Evolutionary conservation across 2,797 vertebrate species (phyloP).

Genomic region (Sebastes taczanowskii): DNA sequence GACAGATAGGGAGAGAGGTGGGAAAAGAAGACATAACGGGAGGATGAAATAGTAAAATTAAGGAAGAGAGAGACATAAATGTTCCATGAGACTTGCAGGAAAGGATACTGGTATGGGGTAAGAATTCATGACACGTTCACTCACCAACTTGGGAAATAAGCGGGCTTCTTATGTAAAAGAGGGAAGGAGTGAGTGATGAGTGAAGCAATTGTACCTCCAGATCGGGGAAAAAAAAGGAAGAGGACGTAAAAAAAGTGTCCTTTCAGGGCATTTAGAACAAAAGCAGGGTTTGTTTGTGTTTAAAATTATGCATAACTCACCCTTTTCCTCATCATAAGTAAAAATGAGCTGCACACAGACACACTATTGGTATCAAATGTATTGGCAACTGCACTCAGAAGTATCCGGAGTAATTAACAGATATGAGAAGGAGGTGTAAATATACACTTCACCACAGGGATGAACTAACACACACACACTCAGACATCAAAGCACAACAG

Average conservation of each 20-base stretch:
- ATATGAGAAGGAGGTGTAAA: conserved; percentile 30
- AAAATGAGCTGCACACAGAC: conserved; percentile 14
- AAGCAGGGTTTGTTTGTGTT: conserved; percentile 32
- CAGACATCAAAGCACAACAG: conserved; percentile 57
- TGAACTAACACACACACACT: conserved; percentile 1
- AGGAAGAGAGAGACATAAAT: not conserved
- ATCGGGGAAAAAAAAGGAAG: not conserved
- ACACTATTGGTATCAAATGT: not conserved
- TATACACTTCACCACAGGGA: conserved; percentile 28
- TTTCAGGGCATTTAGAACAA: conserved; percentile 12
- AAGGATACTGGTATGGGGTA: not conserved
- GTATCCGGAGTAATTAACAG: conserved; percentile 31
- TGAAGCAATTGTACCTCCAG: conserved; percentile 19
- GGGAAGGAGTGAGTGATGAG: conserved; percentile 27
- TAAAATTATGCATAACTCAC: conserved; percentile 24
- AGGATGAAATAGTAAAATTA: not conserved
- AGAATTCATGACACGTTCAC: conserved; percentile 6
- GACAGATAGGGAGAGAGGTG: not conserved
- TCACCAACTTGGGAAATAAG: conserved; percentile 19
- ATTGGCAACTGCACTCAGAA: not conserved
- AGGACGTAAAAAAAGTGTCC: conserved; percentile 3
- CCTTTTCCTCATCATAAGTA: not conserved
- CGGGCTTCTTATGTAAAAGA: not conserved
- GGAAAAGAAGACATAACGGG: not conserved
- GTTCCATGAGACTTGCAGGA: not conserved